Evolutionary conservation across 2,797 vertebrate genomes (phyloP), one percentile per base, ranked within the genome.

Genomic region (Eutrigla gurnardus): DNA sequence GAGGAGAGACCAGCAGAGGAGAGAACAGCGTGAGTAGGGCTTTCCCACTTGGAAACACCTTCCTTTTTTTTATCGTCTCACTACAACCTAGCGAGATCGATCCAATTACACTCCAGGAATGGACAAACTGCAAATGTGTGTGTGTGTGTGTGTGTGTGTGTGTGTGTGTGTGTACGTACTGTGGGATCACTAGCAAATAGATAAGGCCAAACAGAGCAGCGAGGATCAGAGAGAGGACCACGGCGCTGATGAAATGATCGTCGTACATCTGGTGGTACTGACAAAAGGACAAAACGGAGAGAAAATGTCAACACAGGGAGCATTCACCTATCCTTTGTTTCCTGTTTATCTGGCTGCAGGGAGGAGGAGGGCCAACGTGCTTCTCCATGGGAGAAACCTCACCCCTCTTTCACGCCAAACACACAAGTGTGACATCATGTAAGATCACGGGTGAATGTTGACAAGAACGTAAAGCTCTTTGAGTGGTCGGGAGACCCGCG

Each of bases 171-270:
- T 72, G 68, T 81, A 97, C 98, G 87, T 95, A 99, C 98, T 97
- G 97, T 82, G 98, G 98, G 84, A 99, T 97, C 94, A 98, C 96
- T 73, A 99, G 95, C 88, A 99, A 96, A 93, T 98, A 98, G 94
- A 99, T 93, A 80, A 99, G 96, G 93, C 97, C 96, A 79, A 98
- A 97, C 90, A 98, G 95, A 92, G 96, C 94, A 83, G 96, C 94
- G 83, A 99, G 96, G 93, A 98, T 90, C 80, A 99, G 94, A 59
- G 97, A 97, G 54, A 99, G 96, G 84, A 96, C 94, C 82, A 98
- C 98, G 0, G 97, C 97, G 60, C 95, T 96, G 95, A 96, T 97
- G 93, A 98, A 99, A 83, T 96, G 95, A 82, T 98, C 97, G 46
- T 99, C 98, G 79, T 96, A 96, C 83, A 98, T 95, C 94, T 97